Percentiles rank a stretch among this genome's conserved stretches.
These are phyloP conservation scores for Morelia viridis DNA, from an alignment of 2,797 vertebrate genomes.

Conservation along the genomic window DNA sequence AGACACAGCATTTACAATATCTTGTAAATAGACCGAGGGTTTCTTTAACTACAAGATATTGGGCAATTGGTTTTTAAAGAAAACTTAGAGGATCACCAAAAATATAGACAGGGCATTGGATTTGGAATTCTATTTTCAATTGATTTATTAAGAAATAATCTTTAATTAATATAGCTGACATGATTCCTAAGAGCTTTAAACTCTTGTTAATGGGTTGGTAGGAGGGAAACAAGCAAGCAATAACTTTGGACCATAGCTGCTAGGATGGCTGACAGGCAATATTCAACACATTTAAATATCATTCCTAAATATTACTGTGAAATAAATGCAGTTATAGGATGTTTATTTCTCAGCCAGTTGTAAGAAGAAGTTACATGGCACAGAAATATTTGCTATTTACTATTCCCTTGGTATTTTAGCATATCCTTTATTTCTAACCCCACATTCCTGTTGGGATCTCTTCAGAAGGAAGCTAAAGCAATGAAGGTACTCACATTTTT, in stretches of 20 bases:
- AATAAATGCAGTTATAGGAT: background rate
- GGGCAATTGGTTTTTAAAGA: too few species aligned
- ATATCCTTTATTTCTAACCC: background rate
- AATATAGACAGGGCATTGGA: background rate
- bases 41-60: background rate
- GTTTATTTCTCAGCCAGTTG: background rate
- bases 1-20: background rate
- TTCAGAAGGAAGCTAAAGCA: background rate
- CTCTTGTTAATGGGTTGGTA: background rate
- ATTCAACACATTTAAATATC: background rate
- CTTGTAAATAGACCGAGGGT: background rate
- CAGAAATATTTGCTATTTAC: background rate
- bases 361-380: background rate
- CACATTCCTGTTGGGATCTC: background rate
- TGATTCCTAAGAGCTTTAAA: background rate
- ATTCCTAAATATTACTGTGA: slow-evolving; percentile 27
- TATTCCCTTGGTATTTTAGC: background rate
- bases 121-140: slow-evolving; percentile 14
- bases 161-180: background rate
- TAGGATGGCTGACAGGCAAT: background rate
- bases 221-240: background rate
- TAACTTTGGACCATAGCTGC: background rate
- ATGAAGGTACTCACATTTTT: background rate
- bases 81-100: background rate
- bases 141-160: background rate